Base-by-base conservation (phyloP, 2,797 vertebrate species). In the Notoglanidium macrostoma region DNA sequence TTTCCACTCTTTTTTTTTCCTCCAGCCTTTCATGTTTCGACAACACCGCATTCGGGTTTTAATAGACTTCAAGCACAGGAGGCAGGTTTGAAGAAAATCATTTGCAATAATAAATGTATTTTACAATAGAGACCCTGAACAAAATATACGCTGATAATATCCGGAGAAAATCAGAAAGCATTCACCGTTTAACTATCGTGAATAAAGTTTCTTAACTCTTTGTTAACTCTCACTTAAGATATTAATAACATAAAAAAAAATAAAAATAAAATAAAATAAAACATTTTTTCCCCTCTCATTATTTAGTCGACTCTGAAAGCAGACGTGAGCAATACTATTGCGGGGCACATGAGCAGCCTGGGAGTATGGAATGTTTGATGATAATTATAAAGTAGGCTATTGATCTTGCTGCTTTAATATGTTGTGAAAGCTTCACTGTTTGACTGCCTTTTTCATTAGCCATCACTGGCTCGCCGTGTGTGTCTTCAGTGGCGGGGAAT, bases 401-500 rank as follows among this genome's bases (percentile, higher is more conserved):
- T 91, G 91, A 90, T 91, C 89, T 89, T 89, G 86, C 87, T 88
- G 88, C 87, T 91, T 91, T 90, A 79, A 91, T 90, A 85, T 90
- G 92, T 91, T 90, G 90, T 86, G 89, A 84, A 87, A 91, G 90
- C 84, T 86, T 82, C 87, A 81, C 63, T 85, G 86, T 87, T 89
- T 88, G 85, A 85, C 49, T 90, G 79, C 87, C 89, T 88, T 92
- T 91, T 89, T 82, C 87, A 91, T 91, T 89, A 93, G 91, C 84
- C 84, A 85, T 88, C 54, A 79, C 40, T 40, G 90, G 83, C 83
- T 89, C 84, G 86, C 86, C 65, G 65, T 81, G 67, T 89, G 87
- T 88, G 88, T 88, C 89, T 90, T 89, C 88, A 91, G 88, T 90
- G 85, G 89, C 49, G 5, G 89, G 90, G 94, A 94, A 95, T 95